These are phyloP conservation scores for Tauraco hartlaubi DNA, from an alignment of 2,797 vertebrate genomes.

Conservation along the genomic window DNA sequence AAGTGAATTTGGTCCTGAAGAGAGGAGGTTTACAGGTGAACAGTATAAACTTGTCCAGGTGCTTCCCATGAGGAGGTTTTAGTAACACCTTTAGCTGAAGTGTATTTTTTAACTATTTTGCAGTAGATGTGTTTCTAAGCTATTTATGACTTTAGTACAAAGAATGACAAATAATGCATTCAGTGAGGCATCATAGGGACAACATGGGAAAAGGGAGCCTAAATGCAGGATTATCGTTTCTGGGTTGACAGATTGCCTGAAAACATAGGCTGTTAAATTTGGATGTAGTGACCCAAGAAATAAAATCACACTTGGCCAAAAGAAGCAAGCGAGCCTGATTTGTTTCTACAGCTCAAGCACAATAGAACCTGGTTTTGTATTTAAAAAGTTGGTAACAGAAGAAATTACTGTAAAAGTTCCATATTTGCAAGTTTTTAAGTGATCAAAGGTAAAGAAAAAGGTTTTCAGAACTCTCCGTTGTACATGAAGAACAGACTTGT, in stretches of 20 bases:
- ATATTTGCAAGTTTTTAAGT: background rate
- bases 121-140: background rate
- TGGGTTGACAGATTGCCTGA: background rate
- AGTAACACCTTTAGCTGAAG: background rate
- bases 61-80: background rate
- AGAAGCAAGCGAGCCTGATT: background rate
- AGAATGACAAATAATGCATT: background rate
- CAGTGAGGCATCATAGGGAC: background rate
- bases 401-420: background rate
- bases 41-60: background rate
- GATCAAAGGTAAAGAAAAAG: background rate
- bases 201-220: background rate
- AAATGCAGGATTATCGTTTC: background rate
- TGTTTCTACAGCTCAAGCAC: background rate
- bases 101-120: background rate
- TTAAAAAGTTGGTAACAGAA: background rate
- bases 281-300: background rate
- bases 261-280: background rate
- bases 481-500: background rate
- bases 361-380: background rate
- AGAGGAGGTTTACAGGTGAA: background rate
- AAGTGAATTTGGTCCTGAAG: background rate
- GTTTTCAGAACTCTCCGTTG: background rate
- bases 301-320: background rate
- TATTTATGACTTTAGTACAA: background rate